Evolutionary conservation across 1,140 invertebrate species (phyloP).

Genomic region (Tigriopus japonicus): DNA sequence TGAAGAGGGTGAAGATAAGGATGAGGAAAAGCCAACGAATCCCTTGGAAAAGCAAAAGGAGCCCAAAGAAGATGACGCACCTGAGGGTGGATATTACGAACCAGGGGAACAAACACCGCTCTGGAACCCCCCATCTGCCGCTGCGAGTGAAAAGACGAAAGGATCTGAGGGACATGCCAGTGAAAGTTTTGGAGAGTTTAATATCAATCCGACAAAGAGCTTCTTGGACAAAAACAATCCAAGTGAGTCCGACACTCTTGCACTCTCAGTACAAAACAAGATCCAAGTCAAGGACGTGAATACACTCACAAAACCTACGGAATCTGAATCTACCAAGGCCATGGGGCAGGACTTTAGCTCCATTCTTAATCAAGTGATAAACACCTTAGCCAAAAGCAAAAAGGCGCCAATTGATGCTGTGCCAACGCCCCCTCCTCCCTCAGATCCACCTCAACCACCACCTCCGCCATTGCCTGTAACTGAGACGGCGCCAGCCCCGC

Average conservation of each 20-base stretch:
- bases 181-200: not conserved
- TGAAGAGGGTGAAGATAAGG: too few relatives aligned
- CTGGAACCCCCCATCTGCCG: not conserved
- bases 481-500: not conserved
- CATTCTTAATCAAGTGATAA: not conserved
- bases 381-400: not conserved
- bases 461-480: not conserved
- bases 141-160: not conserved
- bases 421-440: not conserved
- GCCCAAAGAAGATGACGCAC: not conserved
- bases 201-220: not conserved
- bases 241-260: too few relatives aligned
- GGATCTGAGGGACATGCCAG: not conserved
- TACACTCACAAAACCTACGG: not conserved
- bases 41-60: not conserved
- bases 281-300: not conserved
- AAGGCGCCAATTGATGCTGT: not conserved
- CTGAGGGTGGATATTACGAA: not conserved
- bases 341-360: not conserved
- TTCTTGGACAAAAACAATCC: not conserved
- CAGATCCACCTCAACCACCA: not conserved
- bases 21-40: not conserved
- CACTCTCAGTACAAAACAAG: too few relatives aligned
- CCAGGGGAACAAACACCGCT: not conserved
- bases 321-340: not conserved